Conservation (phyloP, 2,113 vertebrate genomes). For the Antennarius striatus region DNA sequence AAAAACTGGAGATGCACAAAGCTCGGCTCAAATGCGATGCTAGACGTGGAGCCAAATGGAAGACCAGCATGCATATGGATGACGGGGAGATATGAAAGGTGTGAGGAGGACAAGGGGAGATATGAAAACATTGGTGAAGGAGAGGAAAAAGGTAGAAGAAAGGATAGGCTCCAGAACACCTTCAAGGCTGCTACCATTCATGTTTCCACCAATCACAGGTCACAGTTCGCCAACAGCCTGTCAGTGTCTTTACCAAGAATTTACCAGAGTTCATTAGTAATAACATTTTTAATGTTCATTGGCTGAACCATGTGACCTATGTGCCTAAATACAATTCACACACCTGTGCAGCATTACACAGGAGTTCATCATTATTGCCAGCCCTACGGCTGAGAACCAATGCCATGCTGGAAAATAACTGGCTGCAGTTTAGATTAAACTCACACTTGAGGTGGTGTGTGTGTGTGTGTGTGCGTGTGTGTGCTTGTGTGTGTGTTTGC, state of each 20-base stretch:
- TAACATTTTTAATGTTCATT: neutral
- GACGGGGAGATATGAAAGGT: neutral
- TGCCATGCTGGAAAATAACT: slow-evolving; percentile 43
- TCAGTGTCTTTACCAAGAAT: too few relatives aligned
- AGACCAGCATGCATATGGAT: neutral
- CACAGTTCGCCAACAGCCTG: too few relatives aligned
- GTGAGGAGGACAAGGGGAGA: neutral
- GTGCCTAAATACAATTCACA: slow-evolving; percentile 2
- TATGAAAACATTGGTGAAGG: neutral
- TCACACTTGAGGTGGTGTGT: slow-evolving; percentile 12
- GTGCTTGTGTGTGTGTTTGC: neutral
- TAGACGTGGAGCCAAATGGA: neutral
- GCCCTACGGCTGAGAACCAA: slow-evolving; percentile 39
- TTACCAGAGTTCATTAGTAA: too few relatives aligned
- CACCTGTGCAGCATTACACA: neutral
- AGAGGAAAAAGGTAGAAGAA: neutral
- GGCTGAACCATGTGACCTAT: neutral
- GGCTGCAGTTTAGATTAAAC: slow-evolving; percentile 28
- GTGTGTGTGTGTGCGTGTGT: neutral
- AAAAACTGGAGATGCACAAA: slow-evolving; percentile 13
- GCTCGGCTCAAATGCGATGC: neutral
- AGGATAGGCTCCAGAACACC: neutral
- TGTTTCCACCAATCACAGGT: too few relatives aligned
- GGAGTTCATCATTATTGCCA: slow-evolving; percentile 39
- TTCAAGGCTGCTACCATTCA: too few relatives aligned